Conservation (phyloP, 2,113 vertebrate species). For the Oceanites oceanicus region DNA sequence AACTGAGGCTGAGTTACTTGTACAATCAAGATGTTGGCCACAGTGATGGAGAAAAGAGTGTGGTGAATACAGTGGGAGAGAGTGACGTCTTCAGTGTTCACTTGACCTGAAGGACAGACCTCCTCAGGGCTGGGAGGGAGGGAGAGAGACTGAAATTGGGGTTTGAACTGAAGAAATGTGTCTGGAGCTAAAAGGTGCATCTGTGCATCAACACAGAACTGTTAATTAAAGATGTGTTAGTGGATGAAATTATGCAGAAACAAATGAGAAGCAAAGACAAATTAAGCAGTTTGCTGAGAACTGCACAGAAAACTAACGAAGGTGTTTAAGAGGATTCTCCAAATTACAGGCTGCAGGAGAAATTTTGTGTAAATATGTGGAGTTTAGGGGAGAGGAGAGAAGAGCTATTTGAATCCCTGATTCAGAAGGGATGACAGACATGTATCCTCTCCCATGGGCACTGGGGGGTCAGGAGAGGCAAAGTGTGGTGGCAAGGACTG, state of each 20-base stretch:
- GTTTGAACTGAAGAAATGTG: background rate
- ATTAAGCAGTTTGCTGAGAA: background rate
- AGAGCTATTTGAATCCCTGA: background rate
- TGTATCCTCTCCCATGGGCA: background rate
- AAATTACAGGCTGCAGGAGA: background rate
- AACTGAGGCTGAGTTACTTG: accelerated
- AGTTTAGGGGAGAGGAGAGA: background rate
- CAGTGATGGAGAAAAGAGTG: accelerated
- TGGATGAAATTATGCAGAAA: background rate
- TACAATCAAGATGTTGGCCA: accelerated
- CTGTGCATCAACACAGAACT: background rate
- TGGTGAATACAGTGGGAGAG: background rate
- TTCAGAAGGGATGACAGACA: accelerated
- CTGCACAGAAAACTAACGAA: background rate
- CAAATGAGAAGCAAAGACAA: background rate
- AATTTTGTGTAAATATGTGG: background rate
- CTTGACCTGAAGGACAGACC: background rate
- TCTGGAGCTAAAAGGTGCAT: background rate
- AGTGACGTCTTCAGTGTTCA: accelerated
- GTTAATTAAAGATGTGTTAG: background rate
- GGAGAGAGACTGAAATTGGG: background rate
- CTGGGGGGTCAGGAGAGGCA: background rate
- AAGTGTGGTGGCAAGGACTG: background rate
- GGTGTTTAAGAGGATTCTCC: background rate
- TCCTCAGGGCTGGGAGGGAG: background rate